Evolutionary conservation across 1,140 invertebrate genomes (phyloP).

Genomic region (Drosophila paulistorum): DNA sequence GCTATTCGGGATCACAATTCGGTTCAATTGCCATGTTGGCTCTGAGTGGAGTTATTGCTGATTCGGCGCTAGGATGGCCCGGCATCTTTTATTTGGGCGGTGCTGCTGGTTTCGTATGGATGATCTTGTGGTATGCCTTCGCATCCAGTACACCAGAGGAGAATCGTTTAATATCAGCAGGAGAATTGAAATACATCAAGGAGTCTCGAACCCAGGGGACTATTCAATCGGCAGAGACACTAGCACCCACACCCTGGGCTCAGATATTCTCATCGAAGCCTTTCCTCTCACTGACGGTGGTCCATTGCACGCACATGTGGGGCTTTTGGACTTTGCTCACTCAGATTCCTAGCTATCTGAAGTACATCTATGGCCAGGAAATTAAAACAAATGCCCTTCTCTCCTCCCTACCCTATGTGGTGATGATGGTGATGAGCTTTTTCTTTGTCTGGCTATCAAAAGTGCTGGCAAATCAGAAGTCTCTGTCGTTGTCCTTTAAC

Average conservation of each 20-base stretch:
- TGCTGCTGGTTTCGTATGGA: constrained; percentile 85
- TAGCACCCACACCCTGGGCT: constrained; percentile 87
- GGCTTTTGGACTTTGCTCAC: constrained; percentile 97
- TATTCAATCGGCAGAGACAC: constrained; percentile 50
- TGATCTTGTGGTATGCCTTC: constrained; percentile 86
- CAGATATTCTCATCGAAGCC: constrained; percentile 90
- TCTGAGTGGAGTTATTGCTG: constrained; percentile 86
- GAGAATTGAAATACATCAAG: constrained; percentile 87
- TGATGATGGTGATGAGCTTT: constrained; percentile 88
- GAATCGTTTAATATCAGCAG: constrained; percentile 84
- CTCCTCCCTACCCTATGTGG: constrained; percentile 91
- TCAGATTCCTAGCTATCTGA: constrained; percentile 95
- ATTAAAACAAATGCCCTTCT: constrained; percentile 89
- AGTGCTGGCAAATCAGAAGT: constrained; percentile 85
- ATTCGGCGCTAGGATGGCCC: constrained; percentile 88
- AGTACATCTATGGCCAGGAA: constrained; percentile 90
- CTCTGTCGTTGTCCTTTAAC: constrained; percentile 84
- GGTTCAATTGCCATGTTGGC: constrained; percentile 90
- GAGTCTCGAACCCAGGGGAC: constrained; percentile 70
- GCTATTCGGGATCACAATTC: constrained; percentile 88
- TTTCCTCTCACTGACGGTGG: constrained; percentile 92
- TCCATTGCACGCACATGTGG: constrained; percentile 96
- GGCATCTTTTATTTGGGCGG: constrained; percentile 92
- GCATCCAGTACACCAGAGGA: constrained; percentile 87
- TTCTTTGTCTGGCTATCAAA: constrained; percentile 88